A percentile compares a stretch with the other conserved stretches of the same genome.
Evolutionary conservation across 1,140 invertebrate species (phyloP).

Genomic region (Drosophila rhopaloa): DNA sequence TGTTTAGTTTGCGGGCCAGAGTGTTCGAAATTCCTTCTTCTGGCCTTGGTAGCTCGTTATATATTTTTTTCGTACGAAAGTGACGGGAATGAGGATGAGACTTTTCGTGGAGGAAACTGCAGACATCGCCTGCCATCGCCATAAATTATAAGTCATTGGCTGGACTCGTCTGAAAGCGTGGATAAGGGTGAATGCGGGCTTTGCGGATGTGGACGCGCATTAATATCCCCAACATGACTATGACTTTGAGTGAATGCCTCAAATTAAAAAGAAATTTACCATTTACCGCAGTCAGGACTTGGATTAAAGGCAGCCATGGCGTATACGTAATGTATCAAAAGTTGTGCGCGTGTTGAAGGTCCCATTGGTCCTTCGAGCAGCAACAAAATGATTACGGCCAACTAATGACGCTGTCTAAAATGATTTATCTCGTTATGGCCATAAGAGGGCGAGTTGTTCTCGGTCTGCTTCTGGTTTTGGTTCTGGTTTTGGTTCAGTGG

Average conservation of each 20-base stretch:
- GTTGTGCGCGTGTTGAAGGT: slow-evolving; percentile 30
- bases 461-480: not conserved
- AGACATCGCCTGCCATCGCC: slow-evolving; percentile 61
- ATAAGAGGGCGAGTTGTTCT: not conserved
- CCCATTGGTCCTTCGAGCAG: slow-evolving; percentile 18
- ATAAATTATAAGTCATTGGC: slow-evolving; percentile 84
- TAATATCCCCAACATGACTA: slow-evolving; percentile 80
- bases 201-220: slow-evolving; percentile 45
- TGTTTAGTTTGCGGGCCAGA: not conserved
- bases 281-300: slow-evolving; percentile 64
- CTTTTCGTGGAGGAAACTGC: slow-evolving; percentile 16
- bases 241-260: slow-evolving; percentile 84
- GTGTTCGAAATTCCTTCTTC: not conserved
- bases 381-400: slow-evolving; percentile 77
- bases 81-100: slow-evolving; percentile 5
- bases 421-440: slow-evolving; percentile 82
- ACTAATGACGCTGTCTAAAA: slow-evolving; percentile 84
- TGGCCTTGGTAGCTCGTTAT: slow-evolving; percentile 13
- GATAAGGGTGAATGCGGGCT: slow-evolving; percentile 11
- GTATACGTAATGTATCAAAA: slow-evolving; percentile 77
- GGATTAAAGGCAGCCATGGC: slow-evolving; percentile 59
- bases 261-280: slow-evolving; percentile 84
- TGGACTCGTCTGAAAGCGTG: slow-evolving; percentile 29
- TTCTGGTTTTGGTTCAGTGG: not conserved
- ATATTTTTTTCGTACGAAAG: slow-evolving; percentile 1